These are phyloP conservation scores for Panagrolaimus sp. DNA, from an alignment of 1,140 invertebrate species.

Conservation along the genomic window DNA sequence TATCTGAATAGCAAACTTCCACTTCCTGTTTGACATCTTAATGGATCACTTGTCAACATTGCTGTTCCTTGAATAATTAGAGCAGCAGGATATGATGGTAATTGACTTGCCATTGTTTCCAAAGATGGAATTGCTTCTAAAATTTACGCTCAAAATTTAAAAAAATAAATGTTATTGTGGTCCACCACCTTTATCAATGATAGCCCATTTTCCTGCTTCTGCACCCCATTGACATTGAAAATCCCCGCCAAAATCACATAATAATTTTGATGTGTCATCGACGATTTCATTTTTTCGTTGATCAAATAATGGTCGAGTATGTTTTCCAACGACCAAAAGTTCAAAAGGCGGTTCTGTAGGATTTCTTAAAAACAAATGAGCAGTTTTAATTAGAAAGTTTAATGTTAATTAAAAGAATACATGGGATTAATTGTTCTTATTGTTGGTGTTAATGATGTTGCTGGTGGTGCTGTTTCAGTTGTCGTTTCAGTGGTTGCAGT, in stretches of 20 bases:
- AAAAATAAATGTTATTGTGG: not conserved
- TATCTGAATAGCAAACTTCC: slow-evolving; percentile 56
- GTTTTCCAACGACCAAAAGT: slow-evolving; percentile 48
- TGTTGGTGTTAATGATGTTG: slow-evolving; percentile 12
- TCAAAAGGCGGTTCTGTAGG: slow-evolving; percentile 40
- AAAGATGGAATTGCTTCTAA: slow-evolving; percentile 52
- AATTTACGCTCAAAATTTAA: slow-evolving; percentile 6
- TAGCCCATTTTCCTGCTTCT: slow-evolving; percentile 53
- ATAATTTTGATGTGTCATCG: slow-evolving; percentile 43
- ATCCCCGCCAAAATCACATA: slow-evolving; percentile 53
- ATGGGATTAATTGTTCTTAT: slow-evolving; percentile 12
- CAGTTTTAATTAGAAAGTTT: not conserved
- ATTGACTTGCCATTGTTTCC: slow-evolving; percentile 34
- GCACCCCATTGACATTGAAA: slow-evolving; percentile 56
- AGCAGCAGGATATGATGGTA: slow-evolving; percentile 49
- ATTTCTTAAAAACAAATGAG: not conserved
- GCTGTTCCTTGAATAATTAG: slow-evolving; percentile 54
- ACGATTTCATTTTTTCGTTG: slow-evolving; percentile 39
- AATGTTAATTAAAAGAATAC: not conserved
- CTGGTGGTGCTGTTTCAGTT: slow-evolving; percentile 19
- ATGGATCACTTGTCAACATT: slow-evolving; percentile 51
- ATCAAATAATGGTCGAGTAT: slow-evolving; percentile 49
- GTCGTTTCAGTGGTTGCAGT: slow-evolving; percentile 22
- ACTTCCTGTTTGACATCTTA: slow-evolving; percentile 46
- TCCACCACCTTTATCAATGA: slow-evolving; percentile 51